Base-by-base conservation (phyloP, 2,113 vertebrate species). In the Toxotes jaculatrix region DNA sequence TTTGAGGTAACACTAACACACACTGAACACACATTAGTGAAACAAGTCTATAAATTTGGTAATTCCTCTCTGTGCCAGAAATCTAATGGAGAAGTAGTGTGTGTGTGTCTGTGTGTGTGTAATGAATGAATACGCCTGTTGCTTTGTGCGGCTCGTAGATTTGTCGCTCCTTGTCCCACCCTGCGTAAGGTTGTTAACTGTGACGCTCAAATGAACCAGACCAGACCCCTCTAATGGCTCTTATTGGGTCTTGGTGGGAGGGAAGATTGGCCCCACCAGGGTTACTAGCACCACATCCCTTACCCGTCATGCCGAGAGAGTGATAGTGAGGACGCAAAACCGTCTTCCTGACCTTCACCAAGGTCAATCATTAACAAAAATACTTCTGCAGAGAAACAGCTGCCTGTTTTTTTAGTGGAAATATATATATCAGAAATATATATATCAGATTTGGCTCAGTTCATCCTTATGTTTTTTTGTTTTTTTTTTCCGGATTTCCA, bases 151-250 rank as follows among this genome's bases (percentile, higher is more conserved):
- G n/a, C 23, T 66, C 16, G 3, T 34, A 36, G 55, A 64, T 79
- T 74, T 81, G 63, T 19, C 61, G 73, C 83, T 79, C 56, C 73
- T 82, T 61, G 72, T 82, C 47, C 72, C 80, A 59, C 11, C 56
- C 76, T 82, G 76, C 85, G 83, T 71, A 83, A 91, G 83, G 81
- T 77, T 86, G 89, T 92, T 92, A 89, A 91, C 88, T 87, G 83
- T 92, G 91, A 91, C 60, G 56, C 85, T 87, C 88, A 90, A 90
- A 91, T 85, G 85, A 91, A 91, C 84, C 88, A 74, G 59, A 80
- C 89, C 83, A 90, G 86, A 84, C 75, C 74, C 31, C 78, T 64
- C 72, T 92, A 93, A 93, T 91, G 88, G 87, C 67, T 82, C 82
- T 88, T 88, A 91, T 87, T 90, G 84, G 85, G 87, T 93, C 87